Evolutionary conservation across 1,140 invertebrate species (phyloP).

Genomic region (Pantala flavescens): DNA sequence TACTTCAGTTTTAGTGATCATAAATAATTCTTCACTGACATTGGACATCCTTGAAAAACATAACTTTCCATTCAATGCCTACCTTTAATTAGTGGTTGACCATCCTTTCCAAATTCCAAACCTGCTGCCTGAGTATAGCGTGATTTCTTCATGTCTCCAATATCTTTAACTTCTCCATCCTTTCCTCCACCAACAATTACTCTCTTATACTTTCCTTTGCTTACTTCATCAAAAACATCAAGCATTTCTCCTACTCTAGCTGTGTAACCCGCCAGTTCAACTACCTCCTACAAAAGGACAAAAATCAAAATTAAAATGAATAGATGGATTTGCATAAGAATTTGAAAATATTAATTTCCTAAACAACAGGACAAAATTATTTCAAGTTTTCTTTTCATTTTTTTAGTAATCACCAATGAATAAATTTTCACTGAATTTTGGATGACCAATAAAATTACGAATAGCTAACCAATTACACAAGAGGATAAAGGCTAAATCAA

Average conservation of each 20-base stretch:
- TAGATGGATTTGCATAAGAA: slow-evolving; percentile 22
- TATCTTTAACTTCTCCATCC: slow-evolving; percentile 14
- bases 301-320: slow-evolving; percentile 37
- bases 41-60: no score
- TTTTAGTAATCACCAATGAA: no score
- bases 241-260: slow-evolving; percentile 83
- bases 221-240: slow-evolving; percentile 75
- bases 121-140: not conserved
- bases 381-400: no score
- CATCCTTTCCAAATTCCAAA: slow-evolving; percentile 8
- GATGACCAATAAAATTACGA: no score
- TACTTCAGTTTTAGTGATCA: no score
- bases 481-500: no score
- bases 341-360: no score
- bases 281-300: slow-evolving; percentile 89
- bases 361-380: no score
- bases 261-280: slow-evolving; percentile 86
- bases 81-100: not conserved
- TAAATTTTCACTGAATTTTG: no score
- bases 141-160: not conserved
- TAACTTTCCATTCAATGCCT: no score
- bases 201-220: slow-evolving; percentile 71
- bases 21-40: no score
- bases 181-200: slow-evolving; percentile 64
- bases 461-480: no score